These are phyloP conservation scores for Acanthurus tractus DNA, from an alignment of 2,797 vertebrate species.

Conservation along the genomic window DNA sequence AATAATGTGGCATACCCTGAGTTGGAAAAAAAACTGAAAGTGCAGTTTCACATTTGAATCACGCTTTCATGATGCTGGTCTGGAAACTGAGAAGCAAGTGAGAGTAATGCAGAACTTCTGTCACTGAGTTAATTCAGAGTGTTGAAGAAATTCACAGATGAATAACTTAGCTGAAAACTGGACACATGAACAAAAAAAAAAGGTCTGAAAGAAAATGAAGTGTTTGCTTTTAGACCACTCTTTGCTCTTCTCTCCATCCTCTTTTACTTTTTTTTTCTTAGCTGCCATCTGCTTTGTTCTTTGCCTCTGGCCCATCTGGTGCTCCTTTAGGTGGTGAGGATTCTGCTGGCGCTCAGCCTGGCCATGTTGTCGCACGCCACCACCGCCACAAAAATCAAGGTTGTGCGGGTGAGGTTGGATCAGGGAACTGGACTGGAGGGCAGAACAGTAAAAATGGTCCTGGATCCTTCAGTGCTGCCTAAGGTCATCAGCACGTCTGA, in stretches of 20 bases:
- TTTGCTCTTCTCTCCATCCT: not conserved
- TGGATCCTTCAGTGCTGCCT: slow-evolving; percentile 30
- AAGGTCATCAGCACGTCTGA: not conserved
- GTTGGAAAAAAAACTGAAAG: not conserved
- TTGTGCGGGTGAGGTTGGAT: rapidly evolving
- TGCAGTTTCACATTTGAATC: not conserved
- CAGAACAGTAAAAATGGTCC: slow-evolving; percentile 20
- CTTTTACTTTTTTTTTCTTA: not conserved
- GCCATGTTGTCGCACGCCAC: slow-evolving; percentile 1
- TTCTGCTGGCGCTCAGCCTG: slow-evolving; percentile 63
- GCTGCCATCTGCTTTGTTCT: not conserved
- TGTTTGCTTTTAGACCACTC: not conserved
- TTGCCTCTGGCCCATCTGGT: not conserved
- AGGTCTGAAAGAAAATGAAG: not conserved
- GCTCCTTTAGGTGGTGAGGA: slow-evolving; percentile 58
- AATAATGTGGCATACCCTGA: not conserved
- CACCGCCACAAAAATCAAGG: not conserved
- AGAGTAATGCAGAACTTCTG: not conserved
- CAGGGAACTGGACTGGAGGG: not conserved
- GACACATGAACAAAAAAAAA: not conserved
- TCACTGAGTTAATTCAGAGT: not conserved
- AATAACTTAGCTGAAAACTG: not conserved
- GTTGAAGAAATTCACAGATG: not conserved
- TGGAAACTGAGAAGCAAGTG: not conserved
- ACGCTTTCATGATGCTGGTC: not conserved